Conservation (phyloP, 1,140 invertebrate genomes). For the Heliconius himera region DNA sequence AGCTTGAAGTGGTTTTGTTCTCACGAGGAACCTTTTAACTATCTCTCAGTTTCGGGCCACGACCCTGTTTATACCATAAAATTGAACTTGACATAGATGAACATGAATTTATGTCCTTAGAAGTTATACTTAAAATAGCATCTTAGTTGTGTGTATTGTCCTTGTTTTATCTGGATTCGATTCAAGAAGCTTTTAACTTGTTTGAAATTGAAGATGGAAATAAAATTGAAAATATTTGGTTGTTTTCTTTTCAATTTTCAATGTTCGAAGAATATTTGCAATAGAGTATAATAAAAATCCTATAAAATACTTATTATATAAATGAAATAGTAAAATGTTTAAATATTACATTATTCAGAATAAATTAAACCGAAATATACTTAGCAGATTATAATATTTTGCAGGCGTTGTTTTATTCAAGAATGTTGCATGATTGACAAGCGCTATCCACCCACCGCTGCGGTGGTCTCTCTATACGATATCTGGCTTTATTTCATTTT, state of each 20-base stretch:
- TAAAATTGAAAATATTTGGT: background rate
- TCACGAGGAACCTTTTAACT: conserved; percentile 75
- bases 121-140: conserved; percentile 16
- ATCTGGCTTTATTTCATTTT: conserved; percentile 39
- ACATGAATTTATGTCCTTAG: conserved; percentile 37
- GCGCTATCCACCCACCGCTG: conserved; percentile 43
- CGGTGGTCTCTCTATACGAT: conserved; percentile 44
- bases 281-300: background rate
- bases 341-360: background rate
- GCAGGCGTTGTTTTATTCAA: background rate
- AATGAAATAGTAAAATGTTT: background rate
- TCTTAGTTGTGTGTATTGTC: conserved; percentile 22
- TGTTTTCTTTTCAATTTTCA: background rate
- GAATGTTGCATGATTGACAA: conserved; percentile 42
- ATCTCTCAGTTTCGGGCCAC: conserved; percentile 67
- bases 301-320: background rate
- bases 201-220: background rate
- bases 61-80: conserved; percentile 67
- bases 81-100: conserved; percentile 43
- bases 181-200: conserved; percentile 5
- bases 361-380: background rate
- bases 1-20: conserved; percentile 72
- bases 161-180: conserved; percentile 15
- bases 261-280: background rate
- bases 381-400: background rate